These are phyloP conservation scores for Nephrotoma guestfalica DNA, from an alignment of 2,888 invertebrate species.

Conservation along the genomic window DNA sequence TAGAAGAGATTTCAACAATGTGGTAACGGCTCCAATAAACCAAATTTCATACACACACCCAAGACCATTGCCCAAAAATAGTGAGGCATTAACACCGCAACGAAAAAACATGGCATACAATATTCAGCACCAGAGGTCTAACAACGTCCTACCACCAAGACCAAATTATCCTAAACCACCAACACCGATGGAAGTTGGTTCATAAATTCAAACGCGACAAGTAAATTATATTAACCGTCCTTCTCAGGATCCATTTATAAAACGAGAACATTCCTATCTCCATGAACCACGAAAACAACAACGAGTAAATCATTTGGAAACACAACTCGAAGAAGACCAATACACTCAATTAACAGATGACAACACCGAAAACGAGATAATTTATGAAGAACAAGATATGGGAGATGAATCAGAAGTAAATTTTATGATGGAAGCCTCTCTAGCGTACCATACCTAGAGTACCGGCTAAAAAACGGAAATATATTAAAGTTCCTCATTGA, in stretches of 20 bases:
- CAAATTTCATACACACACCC: no score
- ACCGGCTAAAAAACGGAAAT: no score
- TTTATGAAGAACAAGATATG: no score
- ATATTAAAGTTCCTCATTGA: no score
- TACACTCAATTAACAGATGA: neutral
- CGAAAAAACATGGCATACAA: no score
- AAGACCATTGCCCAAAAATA: no score
- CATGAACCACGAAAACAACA: neutral
- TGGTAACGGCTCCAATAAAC: no score
- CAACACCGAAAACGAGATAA: neutral
- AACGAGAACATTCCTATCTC: neutral
- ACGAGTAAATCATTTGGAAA: neutral
- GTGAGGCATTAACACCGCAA: no score
- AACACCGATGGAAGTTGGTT: neutral
- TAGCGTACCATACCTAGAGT: no score
- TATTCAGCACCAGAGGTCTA: neutral
- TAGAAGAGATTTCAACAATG: neutral
- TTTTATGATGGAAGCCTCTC: no score
- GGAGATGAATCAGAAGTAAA: no score
- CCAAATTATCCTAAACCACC: neutral
- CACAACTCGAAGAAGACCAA: neutral
- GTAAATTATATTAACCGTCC: neutral
- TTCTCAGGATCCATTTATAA: neutral
- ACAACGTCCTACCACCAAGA: neutral
- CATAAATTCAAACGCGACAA: neutral